Percentiles rank a stretch among this genome's conserved stretches.
phyloP scores from a whole-genome alignment of 2,888 invertebrate species.

The Chaitophorus viminalis region DNA sequence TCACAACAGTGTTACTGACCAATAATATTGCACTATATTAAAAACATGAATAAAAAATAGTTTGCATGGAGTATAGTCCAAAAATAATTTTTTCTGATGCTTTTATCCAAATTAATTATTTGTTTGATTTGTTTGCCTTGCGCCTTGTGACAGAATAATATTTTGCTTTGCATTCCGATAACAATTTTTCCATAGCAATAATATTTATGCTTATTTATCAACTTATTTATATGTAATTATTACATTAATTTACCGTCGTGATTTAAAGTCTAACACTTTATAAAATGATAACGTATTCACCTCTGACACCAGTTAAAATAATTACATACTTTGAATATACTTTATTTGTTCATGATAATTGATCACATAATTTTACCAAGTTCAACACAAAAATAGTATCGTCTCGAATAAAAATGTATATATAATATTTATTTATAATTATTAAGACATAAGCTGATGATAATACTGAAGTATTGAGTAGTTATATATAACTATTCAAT shows the following conservation, averaged over 20 bases:
- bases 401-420: no score
- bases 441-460: no score
- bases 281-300: neutral
- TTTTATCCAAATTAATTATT: conserved; percentile 48
- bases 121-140: conserved; percentile 51
- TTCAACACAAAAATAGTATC: no score
- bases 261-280: neutral
- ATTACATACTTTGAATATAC: no score
- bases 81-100: conserved; percentile 29
- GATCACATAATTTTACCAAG: no score
- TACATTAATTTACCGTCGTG: neutral
- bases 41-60: conserved; percentile 21
- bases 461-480: no score
- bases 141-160: conserved; percentile 41
- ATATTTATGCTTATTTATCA: conserved; percentile 25
- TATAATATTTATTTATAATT: no score
- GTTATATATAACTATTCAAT: no score
- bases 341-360: no score
- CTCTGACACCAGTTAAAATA: neutral
- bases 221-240: neutral
- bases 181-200: conserved; percentile 17
- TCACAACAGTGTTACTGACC: conserved; percentile 56
- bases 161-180: conserved; percentile 53
- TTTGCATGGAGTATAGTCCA: conserved; percentile 51
- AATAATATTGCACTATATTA: conserved; percentile 57